A percentile compares a stretch with the other conserved stretches of the same genome.
Evolutionary conservation across 2,888 invertebrate genomes (phyloP).

Genomic region (Leptopilina myrica): DNA sequence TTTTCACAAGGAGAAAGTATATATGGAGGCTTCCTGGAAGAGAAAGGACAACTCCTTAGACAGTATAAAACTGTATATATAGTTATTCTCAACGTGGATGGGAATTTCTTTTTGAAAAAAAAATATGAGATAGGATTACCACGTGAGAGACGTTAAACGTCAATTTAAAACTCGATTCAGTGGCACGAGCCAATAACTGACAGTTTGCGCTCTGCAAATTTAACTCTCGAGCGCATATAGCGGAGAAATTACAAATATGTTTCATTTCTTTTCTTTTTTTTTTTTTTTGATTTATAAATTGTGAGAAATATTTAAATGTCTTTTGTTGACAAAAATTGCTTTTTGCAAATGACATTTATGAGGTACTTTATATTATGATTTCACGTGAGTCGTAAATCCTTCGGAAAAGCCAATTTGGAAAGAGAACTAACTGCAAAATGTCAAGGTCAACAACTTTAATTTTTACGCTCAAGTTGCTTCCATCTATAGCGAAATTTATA

Average conservation of each 20-base stretch:
- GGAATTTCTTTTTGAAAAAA: slow-evolving; percentile 12
- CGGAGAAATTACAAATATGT: background rate
- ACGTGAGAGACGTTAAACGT: background rate
- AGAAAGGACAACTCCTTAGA: slow-evolving; percentile 32
- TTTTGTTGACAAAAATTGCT: slow-evolving; percentile 11
- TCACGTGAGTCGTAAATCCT: slow-evolving; percentile 21
- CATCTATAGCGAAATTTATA: background rate
- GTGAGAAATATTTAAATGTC: slow-evolving; percentile 24
- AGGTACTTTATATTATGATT: background rate
- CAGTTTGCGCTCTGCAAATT: background rate
- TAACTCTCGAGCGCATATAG: slow-evolving; percentile 5
- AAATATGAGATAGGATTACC: background rate
- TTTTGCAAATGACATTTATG: slow-evolving; percentile 10
- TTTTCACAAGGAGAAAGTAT: slow-evolving; percentile 21
- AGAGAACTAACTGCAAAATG: slow-evolving; percentile 26
- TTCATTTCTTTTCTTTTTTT: background rate
- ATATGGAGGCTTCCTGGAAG: background rate
- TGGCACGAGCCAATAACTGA: slow-evolving; percentile 23
- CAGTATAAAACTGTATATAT: background rate
- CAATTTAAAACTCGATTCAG: slow-evolving; percentile 18
- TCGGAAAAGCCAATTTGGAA: slow-evolving; percentile 18
- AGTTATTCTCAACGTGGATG: slow-evolving; percentile 3
- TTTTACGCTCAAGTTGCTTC: slow-evolving; percentile 8
- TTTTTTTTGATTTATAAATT: background rate
- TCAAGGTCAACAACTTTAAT: slow-evolving; percentile 18